A percentile compares a stretch with the other conserved stretches of the same genome.
phyloP scores from a whole-genome alignment of 2,113 vertebrate species.

The Pygoscelis adeliae region DNA sequence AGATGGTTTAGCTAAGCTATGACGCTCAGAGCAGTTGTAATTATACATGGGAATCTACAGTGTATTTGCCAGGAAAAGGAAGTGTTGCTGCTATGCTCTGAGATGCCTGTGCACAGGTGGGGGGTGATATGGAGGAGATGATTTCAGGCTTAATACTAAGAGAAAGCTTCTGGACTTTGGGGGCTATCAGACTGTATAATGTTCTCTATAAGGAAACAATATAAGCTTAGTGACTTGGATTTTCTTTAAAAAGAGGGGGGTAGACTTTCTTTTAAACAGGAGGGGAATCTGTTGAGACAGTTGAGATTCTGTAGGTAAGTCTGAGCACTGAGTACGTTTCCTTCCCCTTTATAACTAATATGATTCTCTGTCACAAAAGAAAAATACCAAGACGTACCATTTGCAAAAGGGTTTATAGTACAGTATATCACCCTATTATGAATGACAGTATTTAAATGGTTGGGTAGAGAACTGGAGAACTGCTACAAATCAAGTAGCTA shows the following conservation, averaged over 20 bases:
- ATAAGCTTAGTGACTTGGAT: background rate
- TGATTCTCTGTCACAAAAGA: slow-evolving; percentile 54
- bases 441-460: slow-evolving; percentile 70
- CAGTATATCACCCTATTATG: slow-evolving; percentile 68
- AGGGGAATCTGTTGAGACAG: background rate
- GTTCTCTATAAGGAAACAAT: background rate
- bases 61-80: background rate
- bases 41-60: background rate
- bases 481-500: slow-evolving; percentile 59
- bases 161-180: background rate
- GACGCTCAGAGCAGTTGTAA: background rate
- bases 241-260: background rate
- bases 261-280: background rate
- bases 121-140: background rate
- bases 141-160: background rate
- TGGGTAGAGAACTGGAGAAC: slow-evolving; percentile 63
- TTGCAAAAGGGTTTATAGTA: slow-evolving; percentile 59
- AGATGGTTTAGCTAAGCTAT: background rate
- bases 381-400: slow-evolving; percentile 49
- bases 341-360: background rate
- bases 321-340: background rate
- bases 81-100: background rate
- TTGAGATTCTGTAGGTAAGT: background rate
- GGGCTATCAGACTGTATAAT: background rate
- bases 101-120: rapidly evolving